These are phyloP conservation scores for Pyrocoelia pectoralis DNA, from an alignment of 2,888 invertebrate genomes.

Conservation along the genomic window DNA sequence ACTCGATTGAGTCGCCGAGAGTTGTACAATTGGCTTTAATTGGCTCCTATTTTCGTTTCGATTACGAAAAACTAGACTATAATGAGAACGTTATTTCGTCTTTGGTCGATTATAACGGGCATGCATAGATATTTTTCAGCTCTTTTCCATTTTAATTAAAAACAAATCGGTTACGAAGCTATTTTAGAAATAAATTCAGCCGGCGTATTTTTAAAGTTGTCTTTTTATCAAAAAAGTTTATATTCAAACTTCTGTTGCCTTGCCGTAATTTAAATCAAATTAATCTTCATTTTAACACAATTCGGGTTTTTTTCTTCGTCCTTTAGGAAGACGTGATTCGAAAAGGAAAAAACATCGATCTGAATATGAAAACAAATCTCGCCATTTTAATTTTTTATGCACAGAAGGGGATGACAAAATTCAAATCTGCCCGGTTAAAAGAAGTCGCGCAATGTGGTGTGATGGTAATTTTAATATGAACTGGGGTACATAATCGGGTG, in stretches of 20 bases:
- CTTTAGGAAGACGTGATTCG: constrained; percentile 20
- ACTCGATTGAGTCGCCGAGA: constrained; percentile 41
- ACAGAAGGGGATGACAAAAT: too few relatives aligned
- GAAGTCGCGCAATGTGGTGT: too few relatives aligned
- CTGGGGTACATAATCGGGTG: too few relatives aligned
- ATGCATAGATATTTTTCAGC: constrained; percentile 8
- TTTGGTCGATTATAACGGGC: constrained; percentile 14
- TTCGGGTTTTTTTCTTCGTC: constrained; percentile 27
- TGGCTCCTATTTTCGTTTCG: constrained; percentile 39
- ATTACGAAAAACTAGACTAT: constrained; percentile 27
- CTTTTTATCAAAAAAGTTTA: constrained; percentile 36
- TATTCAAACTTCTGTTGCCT: constrained; percentile 36
- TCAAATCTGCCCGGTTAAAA: too few relatives aligned
- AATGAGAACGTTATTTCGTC: constrained; percentile 15
- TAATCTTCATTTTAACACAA: constrained; percentile 46
- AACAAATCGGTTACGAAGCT: constrained; percentile 19
- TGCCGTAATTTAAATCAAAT: constrained; percentile 44
- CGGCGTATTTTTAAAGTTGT: constrained; percentile 30
- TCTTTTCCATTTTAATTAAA: constrained; percentile 29
- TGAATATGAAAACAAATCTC: too few relatives aligned
- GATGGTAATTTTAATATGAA: too few relatives aligned
- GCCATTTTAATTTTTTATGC: too few relatives aligned
- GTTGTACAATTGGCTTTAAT: constrained; percentile 43
- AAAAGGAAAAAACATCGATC: constrained; percentile 13
- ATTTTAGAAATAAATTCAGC: constrained; percentile 35